A percentile compares a stretch with the other conserved stretches of the same genome.
These are phyloP conservation scores for Thera obeliscata DNA, from an alignment of 2,888 invertebrate genomes.

Conservation along the genomic window DNA sequence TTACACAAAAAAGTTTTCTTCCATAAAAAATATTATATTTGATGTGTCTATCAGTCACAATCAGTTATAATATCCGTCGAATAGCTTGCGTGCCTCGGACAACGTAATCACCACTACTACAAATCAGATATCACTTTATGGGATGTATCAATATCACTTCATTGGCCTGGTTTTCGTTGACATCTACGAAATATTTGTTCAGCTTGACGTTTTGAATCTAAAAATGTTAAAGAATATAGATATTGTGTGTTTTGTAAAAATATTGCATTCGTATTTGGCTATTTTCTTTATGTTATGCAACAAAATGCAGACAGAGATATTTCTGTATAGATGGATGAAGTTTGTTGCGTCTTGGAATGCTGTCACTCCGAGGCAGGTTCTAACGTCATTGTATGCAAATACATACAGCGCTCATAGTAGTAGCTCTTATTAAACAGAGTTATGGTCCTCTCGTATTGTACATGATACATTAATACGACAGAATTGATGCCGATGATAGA, in stretches of 20 bases:
- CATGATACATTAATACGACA: conserved; percentile 20
- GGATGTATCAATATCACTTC: conserved; percentile 38
- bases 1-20: not conserved
- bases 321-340: not conserved
- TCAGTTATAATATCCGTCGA: conserved; percentile 50
- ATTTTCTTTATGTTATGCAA: no score
- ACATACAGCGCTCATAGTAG: conserved; percentile 56
- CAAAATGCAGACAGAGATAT: no score
- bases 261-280: no score
- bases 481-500: conserved; percentile 68
- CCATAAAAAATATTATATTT: conserved; percentile 6
- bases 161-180: conserved; percentile 29
- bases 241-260: no score
- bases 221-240: not conserved
- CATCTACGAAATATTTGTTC: conserved; percentile 12
- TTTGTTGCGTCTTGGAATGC: conserved; percentile 53
- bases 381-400: conserved; percentile 77
- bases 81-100: conserved; percentile 33
- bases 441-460: conserved; percentile 58
- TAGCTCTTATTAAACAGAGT: conserved; percentile 72
- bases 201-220: not conserved
- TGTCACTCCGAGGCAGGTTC: conserved; percentile 53
- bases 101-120: conserved; percentile 36
- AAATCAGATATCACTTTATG: conserved; percentile 39
- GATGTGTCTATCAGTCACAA: conserved; percentile 30